A percentile compares a stretch with the other conserved stretches of the same genome.
Conservation (phyloP, 2,113 vertebrate species). For the Leuciscus idus region DNA sequence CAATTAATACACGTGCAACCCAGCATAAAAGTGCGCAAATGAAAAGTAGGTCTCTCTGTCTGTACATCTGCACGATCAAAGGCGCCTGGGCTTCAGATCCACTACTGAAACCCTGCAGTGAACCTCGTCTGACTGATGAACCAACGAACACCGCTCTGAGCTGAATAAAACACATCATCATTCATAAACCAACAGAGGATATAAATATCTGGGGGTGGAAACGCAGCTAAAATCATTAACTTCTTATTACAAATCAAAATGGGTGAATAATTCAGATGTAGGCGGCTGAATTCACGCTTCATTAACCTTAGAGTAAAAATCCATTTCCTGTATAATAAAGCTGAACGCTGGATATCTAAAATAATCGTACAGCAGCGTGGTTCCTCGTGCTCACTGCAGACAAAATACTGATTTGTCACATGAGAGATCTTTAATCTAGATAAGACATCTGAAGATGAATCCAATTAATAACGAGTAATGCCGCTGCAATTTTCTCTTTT, state of each 20-base stretch:
- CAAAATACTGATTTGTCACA: constrained; percentile 44
- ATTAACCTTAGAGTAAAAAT: constrained; percentile 70
- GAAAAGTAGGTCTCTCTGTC: constrained; percentile 24
- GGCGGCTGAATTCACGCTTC: constrained; percentile 64
- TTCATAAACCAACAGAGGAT: constrained; percentile 35
- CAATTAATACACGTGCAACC: constrained; percentile 24
- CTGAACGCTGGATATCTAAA: constrained; percentile 35
- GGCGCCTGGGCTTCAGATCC: neutral
- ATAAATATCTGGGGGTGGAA: constrained; percentile 62
- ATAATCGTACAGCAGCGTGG: neutral
- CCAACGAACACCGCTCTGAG: constrained; percentile 14
- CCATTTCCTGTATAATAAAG: constrained; percentile 54
- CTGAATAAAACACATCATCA: constrained; percentile 52
- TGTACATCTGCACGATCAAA: constrained; percentile 25
- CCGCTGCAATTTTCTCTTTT: neutral
- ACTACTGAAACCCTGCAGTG: constrained; percentile 9
- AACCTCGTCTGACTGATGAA: constrained; percentile 25
- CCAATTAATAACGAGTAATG: neutral
- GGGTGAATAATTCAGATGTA: constrained; percentile 62
- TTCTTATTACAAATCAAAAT: constrained; percentile 58
- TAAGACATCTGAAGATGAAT: neutral
- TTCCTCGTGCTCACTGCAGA: neutral
- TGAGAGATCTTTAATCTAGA: constrained; percentile 26
- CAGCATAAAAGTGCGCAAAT: constrained; percentile 9
- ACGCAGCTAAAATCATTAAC: constrained; percentile 61